These are phyloP conservation scores for Bradypodion ventrale DNA, from an alignment of 2,797 vertebrate species.

Conservation along the genomic window DNA sequence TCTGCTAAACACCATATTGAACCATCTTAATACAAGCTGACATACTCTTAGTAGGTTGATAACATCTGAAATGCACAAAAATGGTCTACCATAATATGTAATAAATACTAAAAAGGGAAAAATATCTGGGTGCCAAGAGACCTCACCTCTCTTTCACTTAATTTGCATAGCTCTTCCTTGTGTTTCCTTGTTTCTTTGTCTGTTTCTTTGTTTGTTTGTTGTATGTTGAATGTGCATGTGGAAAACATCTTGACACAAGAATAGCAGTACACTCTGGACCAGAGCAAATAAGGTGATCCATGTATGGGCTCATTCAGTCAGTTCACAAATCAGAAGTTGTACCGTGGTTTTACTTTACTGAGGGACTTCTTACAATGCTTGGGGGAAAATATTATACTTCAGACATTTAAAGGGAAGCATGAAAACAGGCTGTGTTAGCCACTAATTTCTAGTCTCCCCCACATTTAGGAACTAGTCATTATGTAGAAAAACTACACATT, in stretches of 20 bases:
- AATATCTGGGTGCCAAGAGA: neutral
- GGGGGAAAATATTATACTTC: no score
- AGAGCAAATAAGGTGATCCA: neutral
- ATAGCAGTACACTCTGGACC: neutral
- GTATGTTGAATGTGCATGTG: neutral
- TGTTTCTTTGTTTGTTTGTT: neutral
- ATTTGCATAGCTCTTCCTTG: neutral
- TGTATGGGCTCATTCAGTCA: neutral
- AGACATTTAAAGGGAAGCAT: no score
- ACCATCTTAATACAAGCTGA: neutral
- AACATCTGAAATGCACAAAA: accelerated
- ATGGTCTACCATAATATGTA: neutral
- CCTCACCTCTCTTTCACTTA: neutral
- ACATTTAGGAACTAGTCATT: no score
- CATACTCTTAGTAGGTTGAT: conserved; percentile 2
- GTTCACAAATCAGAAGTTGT: neutral
- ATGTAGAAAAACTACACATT: no score
- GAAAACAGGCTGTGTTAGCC: no score
- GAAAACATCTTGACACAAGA: neutral
- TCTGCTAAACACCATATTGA: neutral
- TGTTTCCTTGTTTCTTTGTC: neutral
- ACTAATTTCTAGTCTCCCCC: no score
- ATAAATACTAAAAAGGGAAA: neutral
- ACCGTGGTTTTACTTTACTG: neutral
- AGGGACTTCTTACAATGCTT: neutral